These are phyloP conservation scores for Romanogobio albipinnatus DNA, from an alignment of 2,113 vertebrate genomes.

Conservation along the genomic window DNA sequence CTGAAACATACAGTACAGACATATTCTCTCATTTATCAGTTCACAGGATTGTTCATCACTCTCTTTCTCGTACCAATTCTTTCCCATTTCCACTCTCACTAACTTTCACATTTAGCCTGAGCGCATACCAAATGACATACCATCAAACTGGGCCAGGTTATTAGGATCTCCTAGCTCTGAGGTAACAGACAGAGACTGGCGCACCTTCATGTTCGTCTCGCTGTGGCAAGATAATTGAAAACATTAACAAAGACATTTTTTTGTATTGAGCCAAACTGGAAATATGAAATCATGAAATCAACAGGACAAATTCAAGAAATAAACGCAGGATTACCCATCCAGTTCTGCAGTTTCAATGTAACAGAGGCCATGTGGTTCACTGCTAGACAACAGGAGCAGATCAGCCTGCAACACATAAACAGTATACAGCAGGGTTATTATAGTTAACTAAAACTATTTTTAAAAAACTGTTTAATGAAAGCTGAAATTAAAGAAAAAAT, in stretches of 20 bases:
- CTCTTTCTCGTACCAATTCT: neutral
- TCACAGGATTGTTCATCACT: neutral
- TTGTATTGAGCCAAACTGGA: neutral
- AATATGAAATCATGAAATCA: constrained; percentile 20
- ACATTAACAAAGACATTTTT: neutral
- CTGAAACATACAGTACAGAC: neutral
- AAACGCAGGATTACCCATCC: constrained; percentile 82
- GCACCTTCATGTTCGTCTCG: constrained; percentile 96
- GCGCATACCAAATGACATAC: constrained; percentile 67
- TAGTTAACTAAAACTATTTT: neutral
- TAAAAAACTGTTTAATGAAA: neutral
- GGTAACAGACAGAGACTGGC: constrained; percentile 88
- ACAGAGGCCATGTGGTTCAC: constrained; percentile 92
- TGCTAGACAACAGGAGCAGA: constrained; percentile 93
- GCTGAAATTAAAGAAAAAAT: neutral
- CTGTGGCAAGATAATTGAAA: constrained; percentile 68
- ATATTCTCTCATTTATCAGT: neutral
- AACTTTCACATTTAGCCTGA: neutral
- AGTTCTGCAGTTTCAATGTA: constrained; percentile 97
- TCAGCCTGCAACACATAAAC: constrained; percentile 81
- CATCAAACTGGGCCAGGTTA: constrained; percentile 85
- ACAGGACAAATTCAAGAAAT: neutral
- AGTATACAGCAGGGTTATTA: neutral
- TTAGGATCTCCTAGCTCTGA: constrained; percentile 83
- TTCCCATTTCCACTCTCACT: neutral